These are phyloP conservation scores for Chloropsis cyanopogon DNA, from an alignment of 2,113 vertebrate species.

Conservation along the genomic window DNA sequence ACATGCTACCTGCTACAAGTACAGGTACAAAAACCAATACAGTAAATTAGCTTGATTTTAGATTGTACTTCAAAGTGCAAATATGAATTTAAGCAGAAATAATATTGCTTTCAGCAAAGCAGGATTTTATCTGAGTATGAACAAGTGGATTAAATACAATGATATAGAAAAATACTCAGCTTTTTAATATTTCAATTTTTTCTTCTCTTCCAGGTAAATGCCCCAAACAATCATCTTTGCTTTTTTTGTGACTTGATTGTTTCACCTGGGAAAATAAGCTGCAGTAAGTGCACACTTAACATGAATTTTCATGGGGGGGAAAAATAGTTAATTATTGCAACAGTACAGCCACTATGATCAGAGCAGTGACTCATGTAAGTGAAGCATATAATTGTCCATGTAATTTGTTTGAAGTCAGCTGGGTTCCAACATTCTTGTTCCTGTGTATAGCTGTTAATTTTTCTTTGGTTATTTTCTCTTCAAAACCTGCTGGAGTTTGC, in stretches of 20 bases:
- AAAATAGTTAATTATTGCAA: background rate
- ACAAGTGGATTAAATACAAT: background rate
- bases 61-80: background rate
- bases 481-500: background rate
- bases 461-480: background rate
- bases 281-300: background rate
- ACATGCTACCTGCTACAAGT: background rate
- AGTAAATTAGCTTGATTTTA: background rate
- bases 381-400: background rate
- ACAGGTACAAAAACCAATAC: background rate
- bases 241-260: background rate
- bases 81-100: background rate
- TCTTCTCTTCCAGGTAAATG: background rate
- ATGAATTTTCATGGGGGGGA: background rate
- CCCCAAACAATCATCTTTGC: background rate
- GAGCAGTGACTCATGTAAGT: background rate
- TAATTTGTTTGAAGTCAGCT: constrained; percentile 11
- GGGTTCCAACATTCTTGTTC: background rate
- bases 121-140: background rate
- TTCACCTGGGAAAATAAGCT: background rate
- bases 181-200: background rate
- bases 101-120: background rate
- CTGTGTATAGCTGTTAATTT: background rate
- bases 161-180: background rate
- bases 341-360: background rate